Evolutionary conservation across 2,113 vertebrate species (phyloP).

Genomic region (Paramormyrops kingsleyae): DNA sequence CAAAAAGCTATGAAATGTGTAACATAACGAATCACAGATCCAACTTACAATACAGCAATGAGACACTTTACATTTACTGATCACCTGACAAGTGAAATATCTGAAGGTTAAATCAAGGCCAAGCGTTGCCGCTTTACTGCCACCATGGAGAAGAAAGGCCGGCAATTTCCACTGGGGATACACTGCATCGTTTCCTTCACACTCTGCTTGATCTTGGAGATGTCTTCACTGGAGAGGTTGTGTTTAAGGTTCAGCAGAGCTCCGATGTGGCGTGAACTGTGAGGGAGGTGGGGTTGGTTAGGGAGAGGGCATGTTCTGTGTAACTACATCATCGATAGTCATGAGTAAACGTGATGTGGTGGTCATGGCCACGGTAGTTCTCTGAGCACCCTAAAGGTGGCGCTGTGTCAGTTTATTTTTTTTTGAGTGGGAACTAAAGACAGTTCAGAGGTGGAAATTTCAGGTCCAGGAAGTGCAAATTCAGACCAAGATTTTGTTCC

Average conservation of each 20-base stretch:
- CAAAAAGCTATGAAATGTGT: not conserved
- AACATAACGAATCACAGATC: not conserved
- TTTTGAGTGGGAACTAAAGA: not conserved
- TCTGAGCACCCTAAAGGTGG: not conserved
- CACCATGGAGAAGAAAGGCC: conserved; percentile 50
- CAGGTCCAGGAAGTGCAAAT: too few relatives aligned
- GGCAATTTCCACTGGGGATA: conserved; percentile 11
- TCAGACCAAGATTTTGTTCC: too few relatives aligned
- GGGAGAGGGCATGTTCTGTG: not conserved
- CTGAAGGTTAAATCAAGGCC: not conserved
- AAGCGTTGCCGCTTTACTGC: conserved; percentile 19
- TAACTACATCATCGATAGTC: not conserved
- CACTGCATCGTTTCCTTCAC: conserved; percentile 46
- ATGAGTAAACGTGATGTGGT: not conserved
- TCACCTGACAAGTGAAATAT: not conserved
- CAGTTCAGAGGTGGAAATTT: not conserved
- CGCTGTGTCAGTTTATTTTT: not conserved
- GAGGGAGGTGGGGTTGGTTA: not conserved
- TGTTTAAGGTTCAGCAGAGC: conserved; percentile 72
- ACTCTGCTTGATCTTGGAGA: conserved; percentile 60
- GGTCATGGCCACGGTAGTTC: not conserved
- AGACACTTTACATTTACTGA: not conserved
- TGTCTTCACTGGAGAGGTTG: conserved; percentile 57
- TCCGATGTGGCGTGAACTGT: conserved; percentile 69
- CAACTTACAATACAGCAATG: not conserved